Evolutionary conservation across 2,888 invertebrate species (phyloP), one percentile per base, ranked within the genome.

Genomic region (Megamerina dolium): DNA sequence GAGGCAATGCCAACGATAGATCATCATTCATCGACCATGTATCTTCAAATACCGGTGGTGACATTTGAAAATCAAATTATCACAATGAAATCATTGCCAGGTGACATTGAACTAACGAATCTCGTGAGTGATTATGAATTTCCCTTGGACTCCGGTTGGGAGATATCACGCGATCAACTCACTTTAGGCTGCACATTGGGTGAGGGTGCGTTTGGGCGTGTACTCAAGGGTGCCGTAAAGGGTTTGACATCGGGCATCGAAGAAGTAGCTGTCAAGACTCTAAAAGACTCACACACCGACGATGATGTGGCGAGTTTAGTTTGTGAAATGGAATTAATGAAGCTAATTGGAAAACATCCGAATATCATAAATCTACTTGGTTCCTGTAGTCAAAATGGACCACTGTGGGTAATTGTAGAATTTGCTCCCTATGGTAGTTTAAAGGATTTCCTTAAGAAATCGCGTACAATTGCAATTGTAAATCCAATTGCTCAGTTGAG

Each of bases 281-380:
- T 99, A 40, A 99, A 97, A 80, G 94, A 94, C 74, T 92, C 92
- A 29, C 95, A 97, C 66, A 94, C 92, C 0, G 97, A 99, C 64
- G 82, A 90, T 3, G 97, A 99, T 67, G 87, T 99, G 85, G 89
- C 92, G 77, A 95, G 95, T 55, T 73, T 99, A 41, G 93, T 97
- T 10, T 89, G 91, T 0, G 97, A 99, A 72, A 95, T 99, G 95
- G 95, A 96, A 66, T 90, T 99, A 77, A 99, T 99, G 97, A 99
- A 99, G 73, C 88, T 89, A 81, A 91, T 95, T 45, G 97, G 97
- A 19, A 87, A 88, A 53, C 95, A 99, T 70, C 91, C 94, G 41
- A 96, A 99, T 71, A 95, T 99, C 48, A 96, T 97, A 61, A 96
- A 96, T 70, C 75, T 99, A 46, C 73, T 97, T 17, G 97, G 96